A percentile compares a stretch with the other conserved stretches of the same genome.
These are phyloP conservation scores for Ranitomeya variabilis DNA, from an alignment of 2,113 vertebrate species.

Conservation along the genomic window DNA sequence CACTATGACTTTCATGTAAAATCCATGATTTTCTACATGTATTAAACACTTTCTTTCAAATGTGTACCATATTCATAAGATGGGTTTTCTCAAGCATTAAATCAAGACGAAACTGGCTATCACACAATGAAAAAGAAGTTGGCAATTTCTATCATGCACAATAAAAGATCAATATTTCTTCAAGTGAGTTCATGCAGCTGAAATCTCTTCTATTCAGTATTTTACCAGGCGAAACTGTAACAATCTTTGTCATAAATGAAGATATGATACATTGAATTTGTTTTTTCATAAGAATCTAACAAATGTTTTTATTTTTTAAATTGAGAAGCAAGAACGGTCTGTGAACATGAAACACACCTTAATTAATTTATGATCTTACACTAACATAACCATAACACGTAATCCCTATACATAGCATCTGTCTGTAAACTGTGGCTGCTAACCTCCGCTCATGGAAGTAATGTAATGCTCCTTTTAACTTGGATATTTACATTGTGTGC, in stretches of 20 bases:
- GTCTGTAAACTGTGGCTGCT: too few species aligned
- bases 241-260: neutral
- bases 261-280: neutral
- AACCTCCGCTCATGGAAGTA: too few species aligned
- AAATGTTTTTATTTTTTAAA: too few species aligned
- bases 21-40: neutral
- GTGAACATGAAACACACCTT: too few species aligned
- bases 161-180: slow-evolving; percentile 50
- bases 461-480: too few species aligned
- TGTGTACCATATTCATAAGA: neutral
- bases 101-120: slow-evolving; percentile 30
- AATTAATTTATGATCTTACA: too few species aligned
- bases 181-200: slow-evolving; percentile 12
- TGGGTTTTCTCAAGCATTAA: slow-evolving; percentile 12
- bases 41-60: neutral
- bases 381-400: too few species aligned
- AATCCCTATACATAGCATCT: too few species aligned
- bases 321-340: too few species aligned
- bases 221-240: neutral
- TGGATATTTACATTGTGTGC: too few species aligned
- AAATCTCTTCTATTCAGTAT: neutral
- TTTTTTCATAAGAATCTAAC: neutral
- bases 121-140: slow-evolving; percentile 29
- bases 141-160: slow-evolving; percentile 45
- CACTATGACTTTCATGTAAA: neutral